Percentiles rank a stretch among this genome's conserved stretches.
phyloP scores from a whole-genome alignment of 1,140 invertebrate species.

The Cyrtorhinus lividipennis region DNA sequence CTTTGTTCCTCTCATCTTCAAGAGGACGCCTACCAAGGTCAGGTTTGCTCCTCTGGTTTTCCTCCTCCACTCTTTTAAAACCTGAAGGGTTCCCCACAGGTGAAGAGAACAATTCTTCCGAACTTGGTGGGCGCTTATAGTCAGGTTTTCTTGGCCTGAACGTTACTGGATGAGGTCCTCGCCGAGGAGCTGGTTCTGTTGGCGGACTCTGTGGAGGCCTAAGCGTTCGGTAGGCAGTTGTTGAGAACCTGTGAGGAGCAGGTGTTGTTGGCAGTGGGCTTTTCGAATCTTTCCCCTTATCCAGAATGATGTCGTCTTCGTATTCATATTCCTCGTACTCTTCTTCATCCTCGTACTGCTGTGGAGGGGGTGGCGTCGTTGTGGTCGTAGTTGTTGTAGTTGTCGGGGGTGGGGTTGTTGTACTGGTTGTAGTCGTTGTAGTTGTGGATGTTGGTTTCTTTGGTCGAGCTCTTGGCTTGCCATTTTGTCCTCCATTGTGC shows the following conservation, averaged over 20 bases:
- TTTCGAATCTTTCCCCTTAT: neutral
- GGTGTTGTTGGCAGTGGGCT: neutral
- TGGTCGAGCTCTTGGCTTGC: neutral
- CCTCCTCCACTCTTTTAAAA: constrained; percentile 13
- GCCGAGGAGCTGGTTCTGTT: neutral
- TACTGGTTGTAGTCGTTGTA: constrained; percentile 2
- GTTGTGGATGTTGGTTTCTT: neutral
- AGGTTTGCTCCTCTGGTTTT: neutral
- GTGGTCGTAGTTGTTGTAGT: constrained; percentile 12
- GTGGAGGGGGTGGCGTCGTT: neutral
- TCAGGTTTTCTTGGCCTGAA: constrained; percentile 9
- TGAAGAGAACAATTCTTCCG: constrained; percentile 14
- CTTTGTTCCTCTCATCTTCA: too few relatives aligned
- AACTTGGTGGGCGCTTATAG: neutral
- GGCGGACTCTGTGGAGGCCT: constrained; percentile 11
- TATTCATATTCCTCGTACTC: constrained; percentile 24
- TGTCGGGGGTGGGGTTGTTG: too few relatives aligned
- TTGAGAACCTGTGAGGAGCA: constrained; percentile 17
- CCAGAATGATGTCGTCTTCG: constrained; percentile 6
- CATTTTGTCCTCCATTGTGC: neutral
- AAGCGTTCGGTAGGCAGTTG: constrained; percentile 1
- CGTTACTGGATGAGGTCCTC: neutral
- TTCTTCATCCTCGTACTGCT: constrained; percentile 12
- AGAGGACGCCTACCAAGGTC: too few relatives aligned
- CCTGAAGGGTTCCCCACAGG: constrained; percentile 11